A percentile compares a stretch with the other conserved stretches of the same genome.
Conservation (phyloP, 1,140 invertebrate genomes). For the Drosophila paulistorum region DNA sequence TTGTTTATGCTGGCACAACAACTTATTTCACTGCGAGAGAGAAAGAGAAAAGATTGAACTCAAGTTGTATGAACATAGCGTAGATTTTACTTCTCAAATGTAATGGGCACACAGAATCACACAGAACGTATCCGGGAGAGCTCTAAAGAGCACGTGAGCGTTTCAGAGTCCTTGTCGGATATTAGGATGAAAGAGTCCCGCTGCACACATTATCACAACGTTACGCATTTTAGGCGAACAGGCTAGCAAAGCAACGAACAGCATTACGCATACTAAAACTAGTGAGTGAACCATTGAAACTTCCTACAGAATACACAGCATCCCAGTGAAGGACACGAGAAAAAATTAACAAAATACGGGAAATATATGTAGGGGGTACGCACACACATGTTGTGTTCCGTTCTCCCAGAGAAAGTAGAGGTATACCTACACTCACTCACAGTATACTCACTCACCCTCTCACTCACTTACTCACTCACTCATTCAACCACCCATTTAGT, state of each 20-base stretch:
- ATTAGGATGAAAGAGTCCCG: slow-evolving; percentile 8
- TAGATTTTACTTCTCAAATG: slow-evolving; percentile 83
- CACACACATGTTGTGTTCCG: slow-evolving; percentile 1
- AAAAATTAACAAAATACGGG: background rate
- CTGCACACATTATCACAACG: slow-evolving; percentile 75
- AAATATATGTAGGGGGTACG: background rate
- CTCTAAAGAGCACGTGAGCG: background rate
- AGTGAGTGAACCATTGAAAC: slow-evolving; percentile 12
- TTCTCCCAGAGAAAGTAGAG: background rate
- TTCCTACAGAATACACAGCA: background rate
- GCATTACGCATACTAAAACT: slow-evolving; percentile 70
- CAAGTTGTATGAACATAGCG: slow-evolving; percentile 71
- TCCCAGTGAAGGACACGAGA: background rate
- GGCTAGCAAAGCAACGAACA: slow-evolving; percentile 64
- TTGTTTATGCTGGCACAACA: background rate
- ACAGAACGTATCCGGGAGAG: too few relatives aligned
- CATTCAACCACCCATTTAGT: background rate
- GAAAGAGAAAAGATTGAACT: slow-evolving; percentile 67
- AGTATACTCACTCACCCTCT: background rate
- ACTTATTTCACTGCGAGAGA: slow-evolving; percentile 15
- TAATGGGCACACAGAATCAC: slow-evolving; percentile 63
- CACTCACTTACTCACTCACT: background rate
- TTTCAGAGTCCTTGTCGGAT: background rate
- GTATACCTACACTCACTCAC: background rate
- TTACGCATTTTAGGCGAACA: slow-evolving; percentile 79